phyloP scores from a whole-genome alignment of 2,888 invertebrate species.

The Nezara viridula region DNA sequence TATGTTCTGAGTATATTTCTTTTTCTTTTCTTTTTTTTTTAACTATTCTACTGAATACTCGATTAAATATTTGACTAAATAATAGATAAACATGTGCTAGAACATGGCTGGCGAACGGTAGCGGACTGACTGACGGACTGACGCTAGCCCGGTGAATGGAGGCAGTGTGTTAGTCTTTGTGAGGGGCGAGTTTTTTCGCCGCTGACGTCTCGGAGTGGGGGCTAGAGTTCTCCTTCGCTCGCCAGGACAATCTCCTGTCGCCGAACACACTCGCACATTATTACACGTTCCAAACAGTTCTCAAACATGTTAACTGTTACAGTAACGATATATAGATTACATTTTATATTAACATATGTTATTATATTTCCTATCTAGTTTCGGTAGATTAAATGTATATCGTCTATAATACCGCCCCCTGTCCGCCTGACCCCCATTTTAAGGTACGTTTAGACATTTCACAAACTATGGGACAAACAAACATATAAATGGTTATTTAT shows the following conservation, averaged over 20 bases:
- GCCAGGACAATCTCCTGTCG: not conserved
- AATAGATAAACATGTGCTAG: not conserved
- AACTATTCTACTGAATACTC: too few relatives aligned
- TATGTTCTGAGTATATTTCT: not conserved
- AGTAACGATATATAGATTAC: not conserved
- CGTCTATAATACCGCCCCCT: too few relatives aligned
- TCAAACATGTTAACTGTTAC: not conserved
- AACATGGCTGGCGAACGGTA: not conserved
- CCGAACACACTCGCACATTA: not conserved
- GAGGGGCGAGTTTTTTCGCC: conserved; percentile 59
- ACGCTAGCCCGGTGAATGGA: conserved; percentile 41
- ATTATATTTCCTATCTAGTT: too few relatives aligned
- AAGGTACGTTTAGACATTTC: too few relatives aligned
- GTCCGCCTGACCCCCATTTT: too few relatives aligned
- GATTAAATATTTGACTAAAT: not conserved
- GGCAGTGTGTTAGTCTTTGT: conserved; percentile 46
- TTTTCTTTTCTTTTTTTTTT: too few relatives aligned
- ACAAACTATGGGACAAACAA: too few relatives aligned
- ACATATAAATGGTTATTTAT: too few relatives aligned
- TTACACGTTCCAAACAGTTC: not conserved
- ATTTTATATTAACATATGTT: too few relatives aligned
- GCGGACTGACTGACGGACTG: not conserved
- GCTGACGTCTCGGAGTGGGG: conserved; percentile 51
- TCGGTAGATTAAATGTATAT: too few relatives aligned
- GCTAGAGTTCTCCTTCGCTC: not conserved